These are phyloP conservation scores for Eupithecia vulgata DNA, from an alignment of 2,888 invertebrate genomes.

Conservation along the genomic window DNA sequence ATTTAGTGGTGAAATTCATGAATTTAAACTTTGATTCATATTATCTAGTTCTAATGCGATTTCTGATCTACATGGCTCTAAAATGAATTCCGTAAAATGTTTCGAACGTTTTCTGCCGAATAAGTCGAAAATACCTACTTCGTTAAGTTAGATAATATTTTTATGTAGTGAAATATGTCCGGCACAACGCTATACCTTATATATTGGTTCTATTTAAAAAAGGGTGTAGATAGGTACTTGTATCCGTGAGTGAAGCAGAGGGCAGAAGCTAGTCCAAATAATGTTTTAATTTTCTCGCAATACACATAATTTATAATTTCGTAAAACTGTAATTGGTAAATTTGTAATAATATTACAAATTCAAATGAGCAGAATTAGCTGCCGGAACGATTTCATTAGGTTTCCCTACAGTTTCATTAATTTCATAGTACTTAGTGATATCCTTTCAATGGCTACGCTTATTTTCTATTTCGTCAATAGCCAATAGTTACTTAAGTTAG, in stretches of 20 bases:
- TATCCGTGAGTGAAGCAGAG: neutral
- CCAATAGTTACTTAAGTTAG: neutral
- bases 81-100: neutral
- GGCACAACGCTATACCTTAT: too few relatives aligned
- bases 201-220: neutral
- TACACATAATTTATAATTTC: neutral
- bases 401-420: constrained; percentile 23
- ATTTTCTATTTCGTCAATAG: neutral
- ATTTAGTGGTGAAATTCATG: constrained; percentile 37
- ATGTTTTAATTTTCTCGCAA: constrained; percentile 13
- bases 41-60: constrained; percentile 2
- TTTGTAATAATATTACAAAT: constrained; percentile 27
- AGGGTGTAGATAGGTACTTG: neutral
- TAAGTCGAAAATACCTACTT: neutral
- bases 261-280: neutral
- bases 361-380: constrained; percentile 25
- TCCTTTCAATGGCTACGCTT: neutral
- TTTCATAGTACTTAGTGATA: neutral
- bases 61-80: neutral
- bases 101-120: neutral
- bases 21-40: constrained; percentile 22
- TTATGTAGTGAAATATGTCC: too few relatives aligned
- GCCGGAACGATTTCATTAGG: constrained; percentile 22
- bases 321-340: constrained; percentile 22
- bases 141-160: too few relatives aligned